Percentiles rank a stretch among this genome's conserved stretches.
phyloP scores from a whole-genome alignment of 2,113 vertebrate genomes.

The Oreochromis aureus region DNA sequence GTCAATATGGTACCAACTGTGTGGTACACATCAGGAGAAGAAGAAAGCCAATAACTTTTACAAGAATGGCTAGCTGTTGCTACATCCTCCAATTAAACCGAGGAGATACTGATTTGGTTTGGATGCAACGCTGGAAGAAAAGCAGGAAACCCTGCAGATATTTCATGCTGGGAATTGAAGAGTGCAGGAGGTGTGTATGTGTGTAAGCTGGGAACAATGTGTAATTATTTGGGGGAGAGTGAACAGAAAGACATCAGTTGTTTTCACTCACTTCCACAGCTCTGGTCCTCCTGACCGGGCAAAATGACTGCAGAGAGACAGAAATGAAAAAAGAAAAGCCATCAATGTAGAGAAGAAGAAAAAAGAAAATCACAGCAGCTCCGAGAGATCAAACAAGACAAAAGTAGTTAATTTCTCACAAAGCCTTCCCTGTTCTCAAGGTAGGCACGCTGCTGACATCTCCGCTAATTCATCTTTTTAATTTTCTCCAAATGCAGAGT shows the following conservation, averaged over 20 bases:
- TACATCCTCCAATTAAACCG: background rate
- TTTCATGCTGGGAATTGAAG: background rate
- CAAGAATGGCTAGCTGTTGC: background rate
- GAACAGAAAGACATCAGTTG: background rate
- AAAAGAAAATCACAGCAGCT: background rate
- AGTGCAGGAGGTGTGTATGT: background rate
- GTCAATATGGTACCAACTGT: background rate
- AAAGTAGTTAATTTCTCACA: background rate
- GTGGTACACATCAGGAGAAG: background rate
- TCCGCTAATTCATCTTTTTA: background rate
- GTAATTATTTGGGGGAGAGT: background rate
- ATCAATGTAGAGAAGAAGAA: background rate
- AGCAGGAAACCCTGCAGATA: background rate
- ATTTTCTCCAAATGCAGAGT: background rate
- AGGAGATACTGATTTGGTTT: background rate
- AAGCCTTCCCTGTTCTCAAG: background rate
- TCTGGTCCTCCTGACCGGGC: constrained; percentile 78
- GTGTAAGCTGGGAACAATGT: background rate
- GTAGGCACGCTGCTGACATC: background rate
- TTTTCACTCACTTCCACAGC: constrained; percentile 82
- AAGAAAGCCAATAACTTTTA: background rate
- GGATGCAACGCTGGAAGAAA: background rate
- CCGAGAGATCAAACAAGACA: background rate
- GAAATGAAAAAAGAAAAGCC: background rate
- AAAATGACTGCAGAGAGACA: constrained; percentile 76